Evolutionary conservation across 1,140 invertebrate genomes (phyloP).

Genomic region (Drosophila littoralis): DNA sequence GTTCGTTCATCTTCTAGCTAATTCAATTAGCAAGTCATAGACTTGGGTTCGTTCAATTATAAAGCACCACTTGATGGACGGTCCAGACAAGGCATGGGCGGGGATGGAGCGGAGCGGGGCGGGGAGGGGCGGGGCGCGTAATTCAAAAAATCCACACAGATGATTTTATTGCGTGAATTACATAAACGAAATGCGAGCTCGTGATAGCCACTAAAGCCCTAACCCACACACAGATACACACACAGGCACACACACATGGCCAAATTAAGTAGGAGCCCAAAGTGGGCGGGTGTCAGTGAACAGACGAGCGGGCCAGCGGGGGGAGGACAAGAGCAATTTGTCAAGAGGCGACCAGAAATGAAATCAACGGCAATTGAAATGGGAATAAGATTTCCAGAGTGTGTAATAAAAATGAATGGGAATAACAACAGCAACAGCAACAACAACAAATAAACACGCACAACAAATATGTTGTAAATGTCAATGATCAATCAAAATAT

Average conservation of each 20-base stretch:
- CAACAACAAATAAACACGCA: slow-evolving; percentile 31
- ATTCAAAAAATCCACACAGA: slow-evolving; percentile 44
- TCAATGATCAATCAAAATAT: slow-evolving; percentile 81
- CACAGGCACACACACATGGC: slow-evolving; percentile 29
- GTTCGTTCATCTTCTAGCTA: slow-evolving; percentile 27
- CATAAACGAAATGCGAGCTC: slow-evolving; percentile 68
- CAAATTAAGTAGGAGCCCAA: slow-evolving; percentile 65
- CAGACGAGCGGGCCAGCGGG: not conserved
- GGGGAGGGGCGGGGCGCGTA: slow-evolving; percentile 12
- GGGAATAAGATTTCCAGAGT: slow-evolving; percentile 35
- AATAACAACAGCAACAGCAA: slow-evolving; percentile 33
- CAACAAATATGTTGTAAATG: slow-evolving; percentile 81
- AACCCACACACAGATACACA: slow-evolving; percentile 29
- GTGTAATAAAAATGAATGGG: slow-evolving; percentile 68
- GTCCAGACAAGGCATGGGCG: slow-evolving; percentile 17
- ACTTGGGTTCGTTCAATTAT: slow-evolving; percentile 74
- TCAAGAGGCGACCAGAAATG: slow-evolving; percentile 53
- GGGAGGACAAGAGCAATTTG: slow-evolving; percentile 41
- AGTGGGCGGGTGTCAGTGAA: slow-evolving; percentile 67
- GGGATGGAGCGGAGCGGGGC: not conserved
- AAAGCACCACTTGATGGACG: slow-evolving; percentile 60
- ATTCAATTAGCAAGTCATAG: slow-evolving; percentile 64
- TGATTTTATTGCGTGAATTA: slow-evolving; percentile 81
- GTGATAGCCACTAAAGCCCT: slow-evolving; percentile 65
- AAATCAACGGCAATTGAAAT: slow-evolving; percentile 54